Base-by-base conservation (phyloP, 2,888 invertebrate genomes). In the Heteromurus nitidus region DNA sequence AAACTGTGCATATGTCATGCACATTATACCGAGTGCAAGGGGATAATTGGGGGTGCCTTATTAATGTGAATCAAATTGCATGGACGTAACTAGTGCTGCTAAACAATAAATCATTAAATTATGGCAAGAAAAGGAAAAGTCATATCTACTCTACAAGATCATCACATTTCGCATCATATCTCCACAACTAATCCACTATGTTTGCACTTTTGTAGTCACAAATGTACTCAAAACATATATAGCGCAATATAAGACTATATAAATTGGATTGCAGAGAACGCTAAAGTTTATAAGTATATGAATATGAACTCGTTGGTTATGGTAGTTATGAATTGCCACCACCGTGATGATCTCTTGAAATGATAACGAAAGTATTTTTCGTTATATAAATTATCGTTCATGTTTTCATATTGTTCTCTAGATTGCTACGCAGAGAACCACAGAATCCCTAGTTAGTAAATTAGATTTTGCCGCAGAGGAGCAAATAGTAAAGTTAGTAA, bases 351-450 rank as follows among this genome's bases (percentile, higher is more conserved):
- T 74, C 36, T 55, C 5, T 11, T 28, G 62, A 30, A 30, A 30
- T 28, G 72, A 73, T 73, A 73, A 62, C 47, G 62, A 73, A 73
- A 73, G 62, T 62, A 47, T 47, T 73, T 70, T 60, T 47, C 36
- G 28, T 72, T 72, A 24, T n/a, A n/a, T 58, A 3, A 58, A 58
- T 50, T 50, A 50, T 13, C 28, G 58, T 26, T 28, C 58, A 11
- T 58, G 28, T 53, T 53, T 20, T n/a, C n/a, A 50, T n/a, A 11
- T 50, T 50, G 50, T 50, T 50, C 9, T 7, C 13, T 9, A 36
- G 9, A 9, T 36, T 36, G 36, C 13, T 36, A 36, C 13, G 36
- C 36, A n/a, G n/a, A n/a, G n/a, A n/a, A n/a, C n/a, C n/a, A n/a
- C n/a, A n/a, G n/a, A n/a, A n/a, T n/a, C n/a, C n/a, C n/a, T n/a